These are phyloP conservation scores for Bellardia bayeri DNA, from an alignment of 2,888 invertebrate species.

Conservation along the genomic window DNA sequence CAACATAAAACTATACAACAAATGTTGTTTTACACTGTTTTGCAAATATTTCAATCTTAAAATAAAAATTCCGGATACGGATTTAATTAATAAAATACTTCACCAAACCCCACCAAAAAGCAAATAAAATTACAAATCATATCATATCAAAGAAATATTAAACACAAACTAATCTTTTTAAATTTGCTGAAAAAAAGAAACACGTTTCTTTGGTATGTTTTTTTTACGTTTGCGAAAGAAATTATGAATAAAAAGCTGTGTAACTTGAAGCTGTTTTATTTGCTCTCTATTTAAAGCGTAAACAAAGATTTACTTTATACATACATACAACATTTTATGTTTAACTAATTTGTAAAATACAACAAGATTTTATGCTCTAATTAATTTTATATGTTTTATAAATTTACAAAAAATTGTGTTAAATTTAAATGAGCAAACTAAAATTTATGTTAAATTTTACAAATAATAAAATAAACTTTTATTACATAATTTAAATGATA, in stretches of 20 bases:
- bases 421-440: constrained; percentile 3
- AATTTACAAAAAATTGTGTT: constrained; percentile 16
- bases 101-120: no score
- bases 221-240: not conserved
- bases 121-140: no score
- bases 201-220: not conserved
- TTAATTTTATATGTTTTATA: constrained; percentile 51
- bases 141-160: not conserved
- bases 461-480: constrained; percentile 20
- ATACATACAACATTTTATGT: not conserved
- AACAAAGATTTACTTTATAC: not conserved
- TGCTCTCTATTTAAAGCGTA: constrained; percentile 15
- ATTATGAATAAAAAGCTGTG: constrained; percentile 17
- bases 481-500: constrained; percentile 20
- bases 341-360: constrained; percentile 43
- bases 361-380: constrained; percentile 68
- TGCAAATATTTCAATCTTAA: not conserved
- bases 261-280: constrained; percentile 9
- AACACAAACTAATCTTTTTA: not conserved
- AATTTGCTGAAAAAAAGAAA: not conserved
- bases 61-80: not conserved
- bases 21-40: not conserved
- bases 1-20: no score
- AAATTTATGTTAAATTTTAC: not conserved
- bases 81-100: not conserved